Evolutionary conservation across 2,113 vertebrate genomes (phyloP).

Genomic region (Elephas maximus): DNA sequence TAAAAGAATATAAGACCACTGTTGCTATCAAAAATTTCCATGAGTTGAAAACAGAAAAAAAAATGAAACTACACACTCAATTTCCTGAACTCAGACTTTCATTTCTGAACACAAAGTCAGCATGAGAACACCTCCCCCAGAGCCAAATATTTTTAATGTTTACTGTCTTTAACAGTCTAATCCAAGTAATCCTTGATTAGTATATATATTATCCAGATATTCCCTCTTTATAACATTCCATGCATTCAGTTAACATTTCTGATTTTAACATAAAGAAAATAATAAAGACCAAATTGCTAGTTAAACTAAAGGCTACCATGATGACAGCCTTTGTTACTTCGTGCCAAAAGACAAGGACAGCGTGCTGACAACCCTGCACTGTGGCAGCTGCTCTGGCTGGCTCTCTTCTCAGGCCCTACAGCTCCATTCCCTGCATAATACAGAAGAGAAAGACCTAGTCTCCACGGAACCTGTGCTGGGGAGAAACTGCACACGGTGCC

Average conservation of each 20-base stretch:
- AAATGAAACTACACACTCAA: constrained; percentile 9
- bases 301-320: constrained; percentile 35
- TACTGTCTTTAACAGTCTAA: constrained; percentile 35
- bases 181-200: constrained; percentile 34
- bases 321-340: background rate
- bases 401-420: background rate
- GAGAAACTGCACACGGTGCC: background rate
- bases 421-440: background rate
- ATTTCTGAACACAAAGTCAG: background rate
- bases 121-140: background rate
- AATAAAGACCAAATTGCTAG: constrained; percentile 25
- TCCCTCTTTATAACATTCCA: constrained; percentile 55
- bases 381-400: background rate
- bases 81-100: constrained; percentile 16
- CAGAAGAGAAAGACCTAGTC: background rate
- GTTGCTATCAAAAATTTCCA: background rate
- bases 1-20: constrained; percentile 75
- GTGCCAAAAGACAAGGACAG: background rate
- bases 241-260: constrained; percentile 78
- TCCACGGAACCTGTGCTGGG: background rate
- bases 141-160: constrained; percentile 33
- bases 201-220: background rate
- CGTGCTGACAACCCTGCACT: background rate
- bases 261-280: constrained; percentile 66
- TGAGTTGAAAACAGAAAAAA: background rate